phyloP scores from a whole-genome alignment of 2,888 invertebrate genomes.

The Adineta ricciae region DNA sequence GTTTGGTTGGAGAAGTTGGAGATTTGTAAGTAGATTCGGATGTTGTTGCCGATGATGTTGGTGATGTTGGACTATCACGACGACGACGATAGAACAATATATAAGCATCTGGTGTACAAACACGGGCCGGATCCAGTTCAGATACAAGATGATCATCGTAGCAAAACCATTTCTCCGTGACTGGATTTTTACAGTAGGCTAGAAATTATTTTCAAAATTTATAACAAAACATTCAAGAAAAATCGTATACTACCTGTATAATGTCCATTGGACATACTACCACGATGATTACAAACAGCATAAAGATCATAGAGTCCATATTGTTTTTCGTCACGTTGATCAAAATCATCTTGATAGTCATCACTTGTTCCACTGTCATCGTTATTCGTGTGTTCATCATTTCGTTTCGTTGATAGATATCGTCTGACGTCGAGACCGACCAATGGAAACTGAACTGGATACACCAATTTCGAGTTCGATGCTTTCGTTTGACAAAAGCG shows the following conservation, averaged over 20 bases:
- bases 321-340: background rate
- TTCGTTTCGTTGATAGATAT: background rate
- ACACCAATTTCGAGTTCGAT: slow-evolving; percentile 31
- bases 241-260: slow-evolving; percentile 15
- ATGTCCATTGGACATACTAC: slow-evolving; percentile 31
- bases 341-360: background rate
- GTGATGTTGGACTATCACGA: background rate
- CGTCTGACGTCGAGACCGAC: slow-evolving; percentile 25
- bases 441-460: slow-evolving; percentile 29
- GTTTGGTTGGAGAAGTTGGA: background rate
- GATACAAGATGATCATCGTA: slow-evolving; percentile 28
- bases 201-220: background rate
- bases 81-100: slow-evolving; percentile 30
- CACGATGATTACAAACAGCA: slow-evolving; percentile 33
- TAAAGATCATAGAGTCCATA: slow-evolving; percentile 23
- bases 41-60: background rate
- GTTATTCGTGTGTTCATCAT: background rate
- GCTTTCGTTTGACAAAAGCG: slow-evolving; percentile 32
- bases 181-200: slow-evolving; percentile 28
- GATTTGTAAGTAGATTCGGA: background rate
- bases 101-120: slow-evolving; percentile 29
- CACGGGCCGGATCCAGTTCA: background rate
- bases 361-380: background rate
- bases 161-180: slow-evolving; percentile 28
- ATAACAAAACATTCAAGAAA: too few relatives aligned